Evolutionary conservation across 2,113 vertebrate genomes (phyloP).

Genomic region (Barbus barbus): DNA sequence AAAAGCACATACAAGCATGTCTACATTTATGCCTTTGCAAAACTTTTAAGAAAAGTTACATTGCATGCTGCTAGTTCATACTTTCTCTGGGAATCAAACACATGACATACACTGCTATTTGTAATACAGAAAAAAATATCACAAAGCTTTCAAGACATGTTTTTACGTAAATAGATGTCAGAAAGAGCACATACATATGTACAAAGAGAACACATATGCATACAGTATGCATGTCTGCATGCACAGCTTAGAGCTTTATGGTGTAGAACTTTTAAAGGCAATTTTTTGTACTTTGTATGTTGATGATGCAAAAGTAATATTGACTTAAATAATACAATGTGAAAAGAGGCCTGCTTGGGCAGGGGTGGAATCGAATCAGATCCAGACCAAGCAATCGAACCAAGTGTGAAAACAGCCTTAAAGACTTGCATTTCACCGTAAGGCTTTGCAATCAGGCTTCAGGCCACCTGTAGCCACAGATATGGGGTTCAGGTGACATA

Average conservation of each 20-base stretch:
- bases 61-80: background rate
- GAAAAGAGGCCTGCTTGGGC: background rate
- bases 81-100: background rate
- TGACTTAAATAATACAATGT: background rate
- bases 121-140: background rate
- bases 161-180: too few relatives aligned
- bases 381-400: background rate
- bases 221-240: too few relatives aligned
- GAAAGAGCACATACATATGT: background rate
- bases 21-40: background rate
- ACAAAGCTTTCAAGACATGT: background rate
- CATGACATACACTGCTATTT: background rate
- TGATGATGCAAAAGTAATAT: background rate
- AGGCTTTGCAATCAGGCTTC: constrained; percentile 44
- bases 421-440: constrained; percentile 29
- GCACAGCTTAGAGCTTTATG: too few relatives aligned
- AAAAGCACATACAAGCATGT: background rate
- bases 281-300: background rate
- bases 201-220: background rate
- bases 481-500: constrained; percentile 65
- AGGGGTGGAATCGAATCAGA: background rate
- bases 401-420: constrained; percentile 7
- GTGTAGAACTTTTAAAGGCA: background rate
- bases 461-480: constrained; percentile 59
- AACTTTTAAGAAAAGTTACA: background rate